Base-by-base conservation (phyloP, 1,140 invertebrate species). In the Propsilocerus akamusi region DNA sequence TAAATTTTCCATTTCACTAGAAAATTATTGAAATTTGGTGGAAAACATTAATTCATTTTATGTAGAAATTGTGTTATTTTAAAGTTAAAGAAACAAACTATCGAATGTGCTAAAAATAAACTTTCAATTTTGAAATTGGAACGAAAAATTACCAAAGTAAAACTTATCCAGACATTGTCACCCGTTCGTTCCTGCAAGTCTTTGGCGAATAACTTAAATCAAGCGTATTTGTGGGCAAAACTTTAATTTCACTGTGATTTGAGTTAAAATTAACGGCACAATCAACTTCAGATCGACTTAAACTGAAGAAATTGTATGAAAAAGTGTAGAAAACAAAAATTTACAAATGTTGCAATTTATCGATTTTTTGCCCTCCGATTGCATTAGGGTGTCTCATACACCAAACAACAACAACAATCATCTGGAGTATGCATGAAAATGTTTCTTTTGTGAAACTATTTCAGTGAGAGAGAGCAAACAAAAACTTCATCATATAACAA, bases 301-400 rank as follows among this genome's bases (percentile, higher is more conserved):
- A 41, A 41, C 17, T 41, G 34, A 14, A 20, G 10, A 14, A 41
- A 20, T 5, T 20, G 17, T 7, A 17, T 41, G 7, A 41, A 41
- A 41, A 41, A 41, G 22, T 41, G 34, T 14, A 14, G 17, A 41
- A 5, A 41, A 41, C 14, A 1, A 41, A 20, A n/a, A 17, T 34
- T 34, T 34, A 34, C 30, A 14, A 37, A 37, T 2, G n/a, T 37
- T 41, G 34, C 34, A 41, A 41, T 41, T 41, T 41, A 41, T 41
- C 34, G 34, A 41, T 41, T 41, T 41, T 41, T 41, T 37, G 3
- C 34, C 22, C 22, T 14, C 34, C 17, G 10, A 30, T 41, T 41
- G 14, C 8, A 20, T 41, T 8, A 20, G 17, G 17, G 34, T 20
- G 34, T 41, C 17, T 20, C n/a, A 14, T 20, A 20, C 10, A 30